Conservation (phyloP, 2,797 vertebrate species). For the Phataginus tricuspis region DNA sequence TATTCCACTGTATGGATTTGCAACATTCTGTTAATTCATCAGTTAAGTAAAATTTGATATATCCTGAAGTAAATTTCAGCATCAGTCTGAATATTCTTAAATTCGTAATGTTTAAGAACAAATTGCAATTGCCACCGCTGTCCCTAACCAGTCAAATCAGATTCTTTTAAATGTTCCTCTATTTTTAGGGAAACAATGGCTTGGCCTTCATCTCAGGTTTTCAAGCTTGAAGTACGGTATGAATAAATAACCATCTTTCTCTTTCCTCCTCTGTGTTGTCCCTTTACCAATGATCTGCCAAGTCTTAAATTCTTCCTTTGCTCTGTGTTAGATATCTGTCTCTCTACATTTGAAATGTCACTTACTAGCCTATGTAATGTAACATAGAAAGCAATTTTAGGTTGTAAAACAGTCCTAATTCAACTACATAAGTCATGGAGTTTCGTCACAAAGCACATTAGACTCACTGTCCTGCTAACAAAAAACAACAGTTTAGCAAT, state of each 20-base stretch:
- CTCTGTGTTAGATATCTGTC: neutral
- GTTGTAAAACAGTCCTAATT: neutral
- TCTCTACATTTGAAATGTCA: neutral
- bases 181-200: neutral
- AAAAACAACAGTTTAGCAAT: neutral
- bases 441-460: neutral
- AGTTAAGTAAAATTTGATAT: neutral
- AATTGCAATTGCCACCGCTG: neutral
- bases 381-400: neutral
- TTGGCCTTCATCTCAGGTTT: neutral
- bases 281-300: neutral
- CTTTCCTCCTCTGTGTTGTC: neutral
- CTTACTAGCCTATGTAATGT: neutral
- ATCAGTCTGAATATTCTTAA: neutral
- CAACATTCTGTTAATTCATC: neutral
- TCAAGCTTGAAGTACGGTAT: neutral
- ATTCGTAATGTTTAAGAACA: neutral
- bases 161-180: neutral
- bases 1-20: neutral
- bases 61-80: neutral
- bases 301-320: neutral
- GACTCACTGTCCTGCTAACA: neutral
- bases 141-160: neutral
- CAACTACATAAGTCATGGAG: neutral
- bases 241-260: neutral